A percentile compares a stretch with the other conserved stretches of the same genome.
Evolutionary conservation across 2,888 invertebrate species (phyloP).

Genomic region (Amblyteles armatorius): DNA sequence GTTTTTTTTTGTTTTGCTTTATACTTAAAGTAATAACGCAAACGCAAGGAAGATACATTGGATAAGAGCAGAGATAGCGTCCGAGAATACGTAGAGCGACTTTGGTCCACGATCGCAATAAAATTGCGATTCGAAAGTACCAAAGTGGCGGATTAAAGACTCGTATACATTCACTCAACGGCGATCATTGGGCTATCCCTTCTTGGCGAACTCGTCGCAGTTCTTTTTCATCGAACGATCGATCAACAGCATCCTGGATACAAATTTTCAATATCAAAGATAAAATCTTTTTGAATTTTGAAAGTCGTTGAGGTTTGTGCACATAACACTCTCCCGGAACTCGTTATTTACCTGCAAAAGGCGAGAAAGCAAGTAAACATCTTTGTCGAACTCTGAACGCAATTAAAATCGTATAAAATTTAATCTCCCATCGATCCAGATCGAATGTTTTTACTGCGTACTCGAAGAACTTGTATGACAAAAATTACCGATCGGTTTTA

Average conservation of each 20-base stretch:
- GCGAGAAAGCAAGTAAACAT: background rate
- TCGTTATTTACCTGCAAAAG: background rate
- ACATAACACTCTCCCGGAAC: background rate
- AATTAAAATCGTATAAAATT: background rate
- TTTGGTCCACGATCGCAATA: conserved; percentile 48
- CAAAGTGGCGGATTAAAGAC: conserved; percentile 41
- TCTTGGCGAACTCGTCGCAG: background rate
- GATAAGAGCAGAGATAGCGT: conserved; percentile 46
- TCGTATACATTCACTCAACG: conserved; percentile 51
- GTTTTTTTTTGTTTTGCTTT: background rate
- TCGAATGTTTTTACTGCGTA: background rate
- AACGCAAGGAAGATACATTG: conserved; percentile 40
- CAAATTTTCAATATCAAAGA: background rate
- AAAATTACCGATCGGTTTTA: too few species aligned
- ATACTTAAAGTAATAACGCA: conserved; percentile 15
- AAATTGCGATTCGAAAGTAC: conserved; percentile 45
- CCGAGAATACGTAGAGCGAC: conserved; percentile 47
- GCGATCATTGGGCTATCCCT: conserved; percentile 17
- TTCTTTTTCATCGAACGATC: background rate
- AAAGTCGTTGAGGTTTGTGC: background rate
- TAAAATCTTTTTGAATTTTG: background rate
- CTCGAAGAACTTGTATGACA: too few species aligned
- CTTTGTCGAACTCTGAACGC: background rate
- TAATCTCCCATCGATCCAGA: background rate
- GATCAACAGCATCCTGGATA: background rate